These are phyloP conservation scores for Manduca sexta DNA, from an alignment of 1,140 invertebrate genomes.

Conservation along the genomic window DNA sequence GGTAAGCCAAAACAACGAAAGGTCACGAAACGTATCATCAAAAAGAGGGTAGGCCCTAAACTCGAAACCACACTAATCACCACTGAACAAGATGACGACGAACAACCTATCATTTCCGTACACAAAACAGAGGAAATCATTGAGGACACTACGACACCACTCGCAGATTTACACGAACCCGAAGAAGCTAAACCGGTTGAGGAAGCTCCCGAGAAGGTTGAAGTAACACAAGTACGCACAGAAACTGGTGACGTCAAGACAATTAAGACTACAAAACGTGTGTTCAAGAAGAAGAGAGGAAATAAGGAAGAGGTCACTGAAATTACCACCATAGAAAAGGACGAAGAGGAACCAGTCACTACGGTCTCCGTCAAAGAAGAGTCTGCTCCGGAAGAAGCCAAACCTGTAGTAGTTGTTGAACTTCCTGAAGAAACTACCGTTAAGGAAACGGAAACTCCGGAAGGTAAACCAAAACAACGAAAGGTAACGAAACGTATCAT, in stretches of 20 bases:
- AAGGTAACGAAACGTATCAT: constrained; percentile 52
- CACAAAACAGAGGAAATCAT: constrained; percentile 34
- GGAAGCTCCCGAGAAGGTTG: constrained; percentile 47
- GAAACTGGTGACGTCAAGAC: constrained; percentile 48
- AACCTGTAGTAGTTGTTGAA: constrained; percentile 31
- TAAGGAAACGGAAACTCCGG: constrained; percentile 22
- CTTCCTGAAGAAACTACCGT: constrained; percentile 42
- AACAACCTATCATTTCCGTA: constrained; percentile 31
- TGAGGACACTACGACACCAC: constrained; percentile 15
- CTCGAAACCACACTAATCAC: constrained; percentile 32
- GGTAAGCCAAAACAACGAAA: constrained; percentile 44
- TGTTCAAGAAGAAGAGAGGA: constrained; percentile 56
- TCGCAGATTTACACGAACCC: constrained; percentile 22
- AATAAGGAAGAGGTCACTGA: constrained; percentile 63
- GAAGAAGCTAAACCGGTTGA: constrained; percentile 31
- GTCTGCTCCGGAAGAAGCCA: constrained; percentile 10
- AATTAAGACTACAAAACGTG: constrained; percentile 43
- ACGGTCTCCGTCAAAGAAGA: constrained; percentile 35
- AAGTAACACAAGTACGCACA: constrained; percentile 46
- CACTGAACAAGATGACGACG: constrained; percentile 36
- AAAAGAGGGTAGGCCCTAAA: constrained; percentile 14
- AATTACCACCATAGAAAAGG: constrained; percentile 68
- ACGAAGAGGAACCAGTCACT: constrained; percentile 56
- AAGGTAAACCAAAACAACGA: constrained; percentile 41
- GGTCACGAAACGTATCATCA: constrained; percentile 39